A percentile compares a stretch with the other conserved stretches of the same genome.
These are phyloP conservation scores for Nomada goodeniana DNA, from an alignment of 2,888 invertebrate species.

Conservation along the genomic window DNA sequence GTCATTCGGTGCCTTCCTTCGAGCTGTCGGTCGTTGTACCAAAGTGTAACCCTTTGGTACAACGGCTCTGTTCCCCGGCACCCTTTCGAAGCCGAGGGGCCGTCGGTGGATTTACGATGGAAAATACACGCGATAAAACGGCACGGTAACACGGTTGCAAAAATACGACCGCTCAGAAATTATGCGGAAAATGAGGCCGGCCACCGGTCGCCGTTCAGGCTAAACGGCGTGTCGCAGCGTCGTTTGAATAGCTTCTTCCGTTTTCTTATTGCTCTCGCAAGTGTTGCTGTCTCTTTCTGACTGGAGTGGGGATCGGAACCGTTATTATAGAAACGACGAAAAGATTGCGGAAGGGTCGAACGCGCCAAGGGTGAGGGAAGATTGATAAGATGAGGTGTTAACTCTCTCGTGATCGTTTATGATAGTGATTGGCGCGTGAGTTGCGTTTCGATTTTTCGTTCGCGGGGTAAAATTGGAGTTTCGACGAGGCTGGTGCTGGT, in stretches of 20 bases:
- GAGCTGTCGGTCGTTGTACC: conserved; percentile 43
- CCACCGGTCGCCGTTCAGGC: conserved; percentile 39
- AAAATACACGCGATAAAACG: conserved; percentile 82
- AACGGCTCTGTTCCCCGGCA: conserved; percentile 31
- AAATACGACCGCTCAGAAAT: conserved; percentile 56
- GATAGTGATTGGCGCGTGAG: neutral
- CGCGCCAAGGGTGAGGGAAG: neutral
- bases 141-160: conserved; percentile 44
- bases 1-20: conserved; percentile 45
- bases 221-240: conserved; percentile 40
- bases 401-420: conserved; percentile 5
- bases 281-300: too few relatives aligned
- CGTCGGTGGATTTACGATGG: conserved; percentile 78
- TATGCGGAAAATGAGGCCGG: conserved; percentile 57
- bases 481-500: too few relatives aligned
- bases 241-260: conserved; percentile 27
- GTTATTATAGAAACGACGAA: conserved; percentile 38
- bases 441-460: neutral
- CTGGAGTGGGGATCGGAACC: conserved; percentile 4
- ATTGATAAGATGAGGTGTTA: conserved; percentile 21
- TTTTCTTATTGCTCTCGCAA: conserved; percentile 13
- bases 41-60: too few relatives aligned
- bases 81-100: conserved; percentile 64
- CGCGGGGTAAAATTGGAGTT: too few relatives aligned
- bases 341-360: conserved; percentile 29